These are phyloP conservation scores for Cyphomyrus discorhynchus DNA, from an alignment of 2,113 vertebrate genomes.

Conservation along the genomic window DNA sequence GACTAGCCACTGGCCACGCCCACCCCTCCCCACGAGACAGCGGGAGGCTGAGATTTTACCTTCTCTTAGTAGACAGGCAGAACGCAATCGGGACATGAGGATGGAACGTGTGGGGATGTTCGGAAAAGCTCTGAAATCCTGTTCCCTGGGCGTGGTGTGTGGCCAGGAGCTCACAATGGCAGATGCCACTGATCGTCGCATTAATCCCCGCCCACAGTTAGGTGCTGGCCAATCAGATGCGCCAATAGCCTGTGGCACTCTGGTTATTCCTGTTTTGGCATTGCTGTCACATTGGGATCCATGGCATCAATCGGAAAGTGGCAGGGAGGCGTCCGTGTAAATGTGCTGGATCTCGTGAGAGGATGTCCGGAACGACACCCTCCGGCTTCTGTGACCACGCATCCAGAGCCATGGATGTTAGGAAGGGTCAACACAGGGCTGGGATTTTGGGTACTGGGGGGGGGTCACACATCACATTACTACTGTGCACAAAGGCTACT, in stretches of 20 bases:
- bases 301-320: background rate
- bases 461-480: background rate
- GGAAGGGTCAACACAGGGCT: background rate
- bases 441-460: background rate
- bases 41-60: background rate
- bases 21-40: background rate
- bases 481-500: background rate
- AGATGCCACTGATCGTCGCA: background rate
- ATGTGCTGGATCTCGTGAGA: background rate
- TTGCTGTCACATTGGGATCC: background rate
- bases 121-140: background rate
- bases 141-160: background rate
- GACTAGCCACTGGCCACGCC: background rate
- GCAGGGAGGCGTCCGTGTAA: background rate
- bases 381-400: background rate
- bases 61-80: background rate
- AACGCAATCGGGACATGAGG: background rate
- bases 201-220: background rate
- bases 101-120: background rate
- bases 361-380: background rate
- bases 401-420: background rate
- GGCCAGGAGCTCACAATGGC: background rate
- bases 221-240: background rate
- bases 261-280: background rate
- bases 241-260: background rate